These are phyloP conservation scores for Montifringilla adamsi DNA, from an alignment of 2,113 vertebrate species.

Conservation along the genomic window DNA sequence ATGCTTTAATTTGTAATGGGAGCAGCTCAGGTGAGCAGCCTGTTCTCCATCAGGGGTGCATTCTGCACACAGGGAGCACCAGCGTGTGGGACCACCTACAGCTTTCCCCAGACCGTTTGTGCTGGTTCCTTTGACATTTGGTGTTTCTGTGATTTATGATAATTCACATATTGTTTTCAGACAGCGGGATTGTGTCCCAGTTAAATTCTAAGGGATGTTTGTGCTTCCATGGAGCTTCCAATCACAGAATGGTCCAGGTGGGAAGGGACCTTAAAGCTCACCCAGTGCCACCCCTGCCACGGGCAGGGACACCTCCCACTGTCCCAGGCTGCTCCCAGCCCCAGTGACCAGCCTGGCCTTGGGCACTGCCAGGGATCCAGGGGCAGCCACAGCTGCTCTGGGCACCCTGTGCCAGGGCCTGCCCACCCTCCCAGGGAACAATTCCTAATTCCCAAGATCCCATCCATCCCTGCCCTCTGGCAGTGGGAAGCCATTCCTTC, in stretches of 20 bases:
- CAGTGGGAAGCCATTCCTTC: not conserved
- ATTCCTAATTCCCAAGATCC: not conserved
- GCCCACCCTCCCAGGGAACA: not conserved
- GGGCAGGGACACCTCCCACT: not conserved
- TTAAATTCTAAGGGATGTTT: not conserved
- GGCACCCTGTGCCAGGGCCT: not conserved
- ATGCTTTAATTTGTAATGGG: not conserved
- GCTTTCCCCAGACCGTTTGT: not conserved
- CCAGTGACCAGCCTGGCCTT: not conserved
- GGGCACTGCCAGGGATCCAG: not conserved
- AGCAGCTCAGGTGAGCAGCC: not conserved
- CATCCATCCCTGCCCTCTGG: not conserved
- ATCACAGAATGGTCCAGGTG: not conserved
- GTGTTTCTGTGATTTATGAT: not conserved
- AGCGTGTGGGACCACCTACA: accelerated
- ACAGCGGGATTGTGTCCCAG: not conserved
- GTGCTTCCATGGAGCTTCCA: not conserved
- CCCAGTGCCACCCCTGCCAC: not conserved
- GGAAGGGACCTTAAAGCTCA: accelerated
- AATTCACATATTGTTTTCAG: not conserved
- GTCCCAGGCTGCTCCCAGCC: not conserved
- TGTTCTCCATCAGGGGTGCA: not conserved
- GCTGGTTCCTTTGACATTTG: not conserved
- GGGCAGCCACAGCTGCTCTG: not conserved
- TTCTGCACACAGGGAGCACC: not conserved